Base-by-base conservation (phyloP, 2,113 vertebrate species). In the Orientallactaga bullata region DNA sequence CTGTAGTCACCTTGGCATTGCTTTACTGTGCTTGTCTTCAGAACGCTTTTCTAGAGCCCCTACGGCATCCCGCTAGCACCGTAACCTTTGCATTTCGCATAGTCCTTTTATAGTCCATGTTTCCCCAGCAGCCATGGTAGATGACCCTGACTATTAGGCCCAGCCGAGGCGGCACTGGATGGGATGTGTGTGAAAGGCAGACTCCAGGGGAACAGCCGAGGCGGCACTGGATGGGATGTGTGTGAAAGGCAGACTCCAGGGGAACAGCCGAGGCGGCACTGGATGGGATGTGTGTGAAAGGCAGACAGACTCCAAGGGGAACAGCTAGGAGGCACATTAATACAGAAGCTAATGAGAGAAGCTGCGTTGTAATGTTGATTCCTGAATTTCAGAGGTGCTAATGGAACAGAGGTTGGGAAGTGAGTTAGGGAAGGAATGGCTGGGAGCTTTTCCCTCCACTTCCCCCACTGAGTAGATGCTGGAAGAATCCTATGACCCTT, bases 291-390 rank as follows among this genome's bases (percentile, higher is more conserved):
- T 16, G 26, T 18, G 73, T 47, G 66, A 61, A 35, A 92, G 79
- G 65, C 51, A 68, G 66, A 61, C 47, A n/a, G n/a, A n/a, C n/a
- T 30, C 4, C 2, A 3, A 30, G 87, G 39, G 24, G 28, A 90
- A 3, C 21, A 20, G 5, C 6, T 55, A 3, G 32, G 74, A 91
- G 51, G 58, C 39, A 16, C 21, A 51, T 16, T 0, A 24, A 42
- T 35, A 3, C 10, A 3, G 0, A 8, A 39, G 18, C 87, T 65
- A 3, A 39, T 3, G 15, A 35, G 24, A 94, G 77, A 69, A 66
- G 35, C 7, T 2, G 1, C n/a, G 21, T 23, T 0, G 7, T n/a
- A 37, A 7, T 55, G 42, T 61, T 11, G 7, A 42, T 39, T n/a
- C 55, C 17, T 30, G 32, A 6, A 7, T 35, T 32, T 86, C n/a